Percentiles rank a stretch among this genome's conserved stretches.
Conservation (phyloP, 2,113 vertebrate species). For the Stegastes partitus region DNA sequence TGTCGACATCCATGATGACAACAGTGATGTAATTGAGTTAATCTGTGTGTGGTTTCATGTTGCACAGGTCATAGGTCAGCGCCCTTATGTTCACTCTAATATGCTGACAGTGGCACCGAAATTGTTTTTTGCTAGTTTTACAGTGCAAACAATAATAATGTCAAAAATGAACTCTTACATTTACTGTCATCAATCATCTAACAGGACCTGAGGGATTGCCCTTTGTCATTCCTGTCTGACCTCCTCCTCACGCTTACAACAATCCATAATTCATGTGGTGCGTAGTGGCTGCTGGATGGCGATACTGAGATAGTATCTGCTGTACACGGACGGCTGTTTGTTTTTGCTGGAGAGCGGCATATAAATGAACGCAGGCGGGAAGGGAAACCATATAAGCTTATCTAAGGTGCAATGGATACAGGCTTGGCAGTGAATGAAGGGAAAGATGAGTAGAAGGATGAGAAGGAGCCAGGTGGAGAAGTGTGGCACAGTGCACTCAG, state of each 20-base stretch:
- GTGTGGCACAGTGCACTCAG: conserved; percentile 25
- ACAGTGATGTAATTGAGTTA: not conserved
- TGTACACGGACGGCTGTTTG: conserved; percentile 64
- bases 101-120: not conserved
- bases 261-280: conserved; percentile 77
- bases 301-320: conserved; percentile 72
- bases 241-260: conserved; percentile 37
- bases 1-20: conserved; percentile 12
- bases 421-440: conserved; percentile 43
- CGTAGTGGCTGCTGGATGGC: conserved; percentile 53
- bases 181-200: conserved; percentile 54
- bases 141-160: conserved; percentile 35
- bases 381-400: conserved; percentile 60
- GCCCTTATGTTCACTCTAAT: conserved; percentile 3
- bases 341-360: conserved; percentile 70
- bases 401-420: conserved; percentile 48
- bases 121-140: conserved; percentile 19
- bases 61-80: conserved; percentile 20
- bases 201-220: conserved; percentile 48
- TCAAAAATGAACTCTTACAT: conserved; percentile 42
- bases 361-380: conserved; percentile 66
- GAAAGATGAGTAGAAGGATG: conserved; percentile 61
- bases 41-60: conserved; percentile 8
- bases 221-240: conserved; percentile 55
- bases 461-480: conserved; percentile 64